Evolutionary conservation across 1,140 invertebrate species (phyloP), one percentile per base, ranked within the genome.

Genomic region (Arctopsyche grandis): DNA sequence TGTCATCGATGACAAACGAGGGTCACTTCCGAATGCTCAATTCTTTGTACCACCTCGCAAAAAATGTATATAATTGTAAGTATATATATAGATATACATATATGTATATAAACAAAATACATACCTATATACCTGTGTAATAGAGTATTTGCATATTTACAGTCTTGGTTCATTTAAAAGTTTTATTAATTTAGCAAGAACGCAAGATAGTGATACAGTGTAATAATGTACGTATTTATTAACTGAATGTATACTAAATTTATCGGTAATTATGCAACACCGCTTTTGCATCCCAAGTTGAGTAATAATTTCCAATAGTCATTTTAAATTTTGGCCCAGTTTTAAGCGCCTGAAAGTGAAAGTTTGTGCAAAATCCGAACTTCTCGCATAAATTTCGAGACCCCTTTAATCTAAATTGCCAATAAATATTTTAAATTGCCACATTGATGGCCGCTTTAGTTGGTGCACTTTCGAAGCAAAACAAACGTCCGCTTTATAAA

Each of bases 1-100:
- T 74, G 71, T 74, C 52, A 38, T 58, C 52, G 52, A 56, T 74
- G 71, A 74, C 71, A 74, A 74, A 74, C 52, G 43, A 74, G 71
- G 71, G 71, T 74, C 43, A 74, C 46, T 56, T 74, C 71, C 48
- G 12, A 38, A 46, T 46, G 71, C 3, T 74, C 52, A 58, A 74
- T 70, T 70, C 24, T 43, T 70, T 44, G 24, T 70, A 43, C 48
- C 3, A 16, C 38, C 26, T 29, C 16, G 38, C 10, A n/a, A 29
- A 70, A 44, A 70, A 70, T 70, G 12, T 70, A 66, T 66, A 66
- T 66, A 66, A 52, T 52, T 52, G 48, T 52, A 12, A 5, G 10
- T 52, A 52, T 52, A 10, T 5, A 52, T 52, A 52, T 52, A 52
- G 12, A 52, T 52, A 12, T 52, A 52, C 16, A 52, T 52, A 52